Conservation (phyloP, 2,797 vertebrate genomes). For the Simalia tracyae region DNA sequence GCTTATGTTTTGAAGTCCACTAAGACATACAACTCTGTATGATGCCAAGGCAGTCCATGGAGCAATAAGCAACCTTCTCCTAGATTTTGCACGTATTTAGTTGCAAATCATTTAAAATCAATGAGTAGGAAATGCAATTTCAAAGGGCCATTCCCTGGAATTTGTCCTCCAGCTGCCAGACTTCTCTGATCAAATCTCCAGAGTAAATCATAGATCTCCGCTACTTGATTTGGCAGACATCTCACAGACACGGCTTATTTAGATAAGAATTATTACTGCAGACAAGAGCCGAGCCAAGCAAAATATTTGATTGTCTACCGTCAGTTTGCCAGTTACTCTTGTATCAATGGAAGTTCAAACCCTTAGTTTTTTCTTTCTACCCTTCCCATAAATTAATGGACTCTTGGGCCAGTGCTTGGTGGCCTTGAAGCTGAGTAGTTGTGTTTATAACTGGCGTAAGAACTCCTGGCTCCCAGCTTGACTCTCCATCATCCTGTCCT, state of each 20-base stretch:
- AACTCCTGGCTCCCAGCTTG: not conserved
- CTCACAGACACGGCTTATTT: not conserved
- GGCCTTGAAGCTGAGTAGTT: not conserved
- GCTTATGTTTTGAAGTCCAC: not conserved
- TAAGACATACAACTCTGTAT: not conserved
- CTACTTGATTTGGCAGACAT: not conserved
- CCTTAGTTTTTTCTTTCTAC: not conserved
- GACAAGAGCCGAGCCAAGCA: not conserved
- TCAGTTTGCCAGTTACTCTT: not conserved
- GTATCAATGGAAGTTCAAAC: not conserved
- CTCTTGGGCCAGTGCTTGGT: not conserved
- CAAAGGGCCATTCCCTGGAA: not conserved
- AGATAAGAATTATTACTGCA: not conserved
- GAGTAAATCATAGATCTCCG: not conserved
- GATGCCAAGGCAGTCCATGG: not conserved
- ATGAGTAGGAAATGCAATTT: not conserved
- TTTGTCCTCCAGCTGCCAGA: not conserved
- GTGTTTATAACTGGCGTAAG: not conserved
- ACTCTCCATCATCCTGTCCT: not conserved
- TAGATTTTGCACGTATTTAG: not conserved
- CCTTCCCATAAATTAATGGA: not conserved
- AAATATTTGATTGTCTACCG: not conserved
- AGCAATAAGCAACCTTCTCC: not conserved
- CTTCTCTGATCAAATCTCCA: not conserved
- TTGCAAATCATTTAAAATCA: not conserved